Conservation (phyloP, 2,113 vertebrate genomes). For the Balaenoptera acutorostrata region DNA sequence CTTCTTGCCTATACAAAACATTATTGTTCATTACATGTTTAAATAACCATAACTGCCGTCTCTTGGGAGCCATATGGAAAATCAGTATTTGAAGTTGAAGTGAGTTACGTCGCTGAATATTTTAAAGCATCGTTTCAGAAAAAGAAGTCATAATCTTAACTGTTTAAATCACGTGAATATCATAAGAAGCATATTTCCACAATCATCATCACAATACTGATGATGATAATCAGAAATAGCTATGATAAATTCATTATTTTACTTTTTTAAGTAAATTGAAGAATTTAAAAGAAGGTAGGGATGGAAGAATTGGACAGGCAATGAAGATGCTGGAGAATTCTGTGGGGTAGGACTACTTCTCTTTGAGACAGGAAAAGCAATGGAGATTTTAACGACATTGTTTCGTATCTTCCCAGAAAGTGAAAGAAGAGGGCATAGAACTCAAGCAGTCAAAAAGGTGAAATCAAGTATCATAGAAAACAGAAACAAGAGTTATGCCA, state of each 20-base stretch:
- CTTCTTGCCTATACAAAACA: background rate
- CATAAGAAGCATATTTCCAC: background rate
- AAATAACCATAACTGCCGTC: background rate
- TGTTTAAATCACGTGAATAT: background rate
- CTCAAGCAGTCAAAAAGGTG: background rate
- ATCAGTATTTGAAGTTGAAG: background rate
- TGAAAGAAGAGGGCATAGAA: background rate
- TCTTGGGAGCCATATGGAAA: background rate
- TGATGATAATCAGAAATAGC: background rate
- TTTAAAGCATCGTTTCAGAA: background rate
- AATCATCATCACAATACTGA: background rate
- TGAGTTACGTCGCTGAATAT: background rate
- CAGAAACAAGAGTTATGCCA: background rate
- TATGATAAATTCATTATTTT: background rate
- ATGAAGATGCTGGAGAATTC: background rate
- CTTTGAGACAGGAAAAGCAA: background rate
- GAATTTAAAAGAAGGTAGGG: background rate
- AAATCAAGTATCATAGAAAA: background rate
- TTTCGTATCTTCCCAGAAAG: background rate
- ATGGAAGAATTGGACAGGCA: background rate
- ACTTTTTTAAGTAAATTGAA: background rate
- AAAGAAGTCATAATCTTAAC: background rate
- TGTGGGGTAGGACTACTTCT: background rate
- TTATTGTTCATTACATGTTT: background rate
- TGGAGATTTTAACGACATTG: background rate